Evolutionary conservation across 2,888 invertebrate species (phyloP).

Genomic region (Corbicula japonica): DNA sequence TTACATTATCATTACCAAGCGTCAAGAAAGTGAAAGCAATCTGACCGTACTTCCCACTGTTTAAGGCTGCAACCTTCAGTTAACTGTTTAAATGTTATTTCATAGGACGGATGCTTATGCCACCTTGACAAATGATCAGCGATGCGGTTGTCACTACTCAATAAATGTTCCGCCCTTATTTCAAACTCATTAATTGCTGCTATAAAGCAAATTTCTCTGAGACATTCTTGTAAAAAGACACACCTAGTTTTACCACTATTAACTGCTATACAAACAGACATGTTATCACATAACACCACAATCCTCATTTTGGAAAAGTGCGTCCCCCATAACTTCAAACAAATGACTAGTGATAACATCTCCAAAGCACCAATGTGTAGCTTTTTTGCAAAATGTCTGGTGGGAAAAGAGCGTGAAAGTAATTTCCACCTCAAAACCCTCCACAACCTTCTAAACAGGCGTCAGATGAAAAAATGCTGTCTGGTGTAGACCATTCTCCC

Average conservation of each 20-base stretch:
- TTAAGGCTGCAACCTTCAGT: background rate
- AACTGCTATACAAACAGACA: slow-evolving; percentile 6
- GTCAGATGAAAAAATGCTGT: too few species aligned
- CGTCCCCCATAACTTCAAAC: slow-evolving; percentile 33
- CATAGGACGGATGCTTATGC: slow-evolving; percentile 18
- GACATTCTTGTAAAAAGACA: slow-evolving; percentile 22
- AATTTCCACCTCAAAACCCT: slow-evolving; percentile 7
- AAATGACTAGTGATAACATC: slow-evolving; percentile 29
- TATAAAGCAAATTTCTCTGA: slow-evolving; percentile 41
- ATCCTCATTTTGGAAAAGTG: slow-evolving; percentile 5
- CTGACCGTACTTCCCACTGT: background rate
- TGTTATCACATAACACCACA: slow-evolving; percentile 24
- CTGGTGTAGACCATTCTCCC: background rate
- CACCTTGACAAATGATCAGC: slow-evolving; percentile 48
- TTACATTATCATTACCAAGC: background rate
- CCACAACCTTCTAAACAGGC: slow-evolving; percentile 35
- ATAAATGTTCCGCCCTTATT: slow-evolving; percentile 18
- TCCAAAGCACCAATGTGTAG: slow-evolving; percentile 35
- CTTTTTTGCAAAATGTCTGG: slow-evolving; percentile 1
- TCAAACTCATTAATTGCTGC: slow-evolving; percentile 32
- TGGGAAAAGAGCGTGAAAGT: slow-evolving; percentile 31
- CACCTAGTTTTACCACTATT: slow-evolving; percentile 21
- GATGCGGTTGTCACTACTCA: slow-evolving; percentile 18
- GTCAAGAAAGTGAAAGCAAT: background rate
- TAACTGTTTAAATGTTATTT: slow-evolving; percentile 9